Conservation (phyloP, 2,113 vertebrate species). For the Hoplias malabaricus region DNA sequence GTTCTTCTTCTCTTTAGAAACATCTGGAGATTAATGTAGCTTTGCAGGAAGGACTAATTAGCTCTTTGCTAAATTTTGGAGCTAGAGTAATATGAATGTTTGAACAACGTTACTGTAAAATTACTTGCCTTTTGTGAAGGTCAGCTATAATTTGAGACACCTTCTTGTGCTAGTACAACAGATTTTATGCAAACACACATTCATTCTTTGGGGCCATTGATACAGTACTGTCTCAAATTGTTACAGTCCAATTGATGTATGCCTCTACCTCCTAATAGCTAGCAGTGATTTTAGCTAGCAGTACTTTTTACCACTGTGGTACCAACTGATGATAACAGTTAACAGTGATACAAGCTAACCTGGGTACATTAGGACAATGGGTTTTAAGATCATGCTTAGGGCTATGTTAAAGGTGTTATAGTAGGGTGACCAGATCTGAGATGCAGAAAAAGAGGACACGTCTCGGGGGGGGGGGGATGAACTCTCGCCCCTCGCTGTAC, state of each 20-base stretch:
- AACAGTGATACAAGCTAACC: no score
- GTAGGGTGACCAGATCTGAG: no score
- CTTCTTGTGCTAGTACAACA: neutral
- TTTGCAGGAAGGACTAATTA: constrained; percentile 9
- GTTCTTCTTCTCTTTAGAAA: neutral
- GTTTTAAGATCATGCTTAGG: no score
- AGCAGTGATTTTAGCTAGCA: neutral
- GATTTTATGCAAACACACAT: neutral
- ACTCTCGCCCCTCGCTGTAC: no score
- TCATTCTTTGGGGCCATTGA: constrained; percentile 10
- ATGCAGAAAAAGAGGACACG: no score
- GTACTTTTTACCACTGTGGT: no score
- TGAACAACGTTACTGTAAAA: neutral
- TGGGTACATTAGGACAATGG: no score
- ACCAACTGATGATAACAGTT: no score
- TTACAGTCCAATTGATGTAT: constrained; percentile 13
- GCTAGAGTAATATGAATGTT: neutral
- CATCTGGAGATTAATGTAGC: constrained; percentile 10
- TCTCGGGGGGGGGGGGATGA: no score
- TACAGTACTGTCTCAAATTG: constrained; percentile 43
- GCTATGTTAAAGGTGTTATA: no score
- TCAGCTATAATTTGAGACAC: neutral
- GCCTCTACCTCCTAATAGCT: neutral
- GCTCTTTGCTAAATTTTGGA: neutral
- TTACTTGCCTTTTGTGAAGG: neutral